A percentile compares a stretch with the other conserved stretches of the same genome.
Evolutionary conservation across 1,140 invertebrate species (phyloP).

Genomic region (Probaryconus sp.): DNA sequence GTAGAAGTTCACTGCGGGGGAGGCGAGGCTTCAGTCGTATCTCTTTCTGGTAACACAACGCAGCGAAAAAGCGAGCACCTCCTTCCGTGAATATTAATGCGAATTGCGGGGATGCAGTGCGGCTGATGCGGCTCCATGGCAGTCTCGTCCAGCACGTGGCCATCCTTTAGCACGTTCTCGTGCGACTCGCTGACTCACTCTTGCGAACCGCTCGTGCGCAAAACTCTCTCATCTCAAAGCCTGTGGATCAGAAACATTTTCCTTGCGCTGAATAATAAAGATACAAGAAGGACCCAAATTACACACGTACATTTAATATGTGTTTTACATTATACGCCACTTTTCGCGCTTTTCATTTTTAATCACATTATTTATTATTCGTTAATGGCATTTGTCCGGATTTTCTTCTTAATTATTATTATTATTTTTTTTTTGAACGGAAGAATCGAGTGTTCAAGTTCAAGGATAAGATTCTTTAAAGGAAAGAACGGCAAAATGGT

Average conservation of each 20-base stretch:
- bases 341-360: slow-evolving; percentile 22
- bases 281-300: slow-evolving; percentile 34
- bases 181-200: slow-evolving; percentile 60
- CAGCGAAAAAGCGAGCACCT: slow-evolving; percentile 73
- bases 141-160: slow-evolving; percentile 63
- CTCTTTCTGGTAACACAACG: slow-evolving; percentile 73
- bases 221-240: slow-evolving; percentile 58
- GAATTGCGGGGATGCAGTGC: slow-evolving; percentile 61
- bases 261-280: slow-evolving; percentile 58
- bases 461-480: too few species aligned
- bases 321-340: slow-evolving; percentile 2
- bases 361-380: slow-evolving; percentile 25
- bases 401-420: slow-evolving; percentile 3
- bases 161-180: slow-evolving; percentile 64
- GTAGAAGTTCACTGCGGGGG: not conserved
- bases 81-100: slow-evolving; percentile 75
- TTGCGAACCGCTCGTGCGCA: slow-evolving; percentile 61
- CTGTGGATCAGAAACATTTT: slow-evolving; percentile 56
- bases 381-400: not conserved
- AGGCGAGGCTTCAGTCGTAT: slow-evolving; percentile 61
- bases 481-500: too few species aligned
- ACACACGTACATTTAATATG: slow-evolving; percentile 47
- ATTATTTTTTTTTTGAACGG: too few species aligned
- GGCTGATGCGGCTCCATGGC: slow-evolving; percentile 53
- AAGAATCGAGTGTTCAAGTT: not conserved